Evolutionary conservation across 2,113 vertebrate genomes (phyloP).

Genomic region (Lota lota): DNA sequence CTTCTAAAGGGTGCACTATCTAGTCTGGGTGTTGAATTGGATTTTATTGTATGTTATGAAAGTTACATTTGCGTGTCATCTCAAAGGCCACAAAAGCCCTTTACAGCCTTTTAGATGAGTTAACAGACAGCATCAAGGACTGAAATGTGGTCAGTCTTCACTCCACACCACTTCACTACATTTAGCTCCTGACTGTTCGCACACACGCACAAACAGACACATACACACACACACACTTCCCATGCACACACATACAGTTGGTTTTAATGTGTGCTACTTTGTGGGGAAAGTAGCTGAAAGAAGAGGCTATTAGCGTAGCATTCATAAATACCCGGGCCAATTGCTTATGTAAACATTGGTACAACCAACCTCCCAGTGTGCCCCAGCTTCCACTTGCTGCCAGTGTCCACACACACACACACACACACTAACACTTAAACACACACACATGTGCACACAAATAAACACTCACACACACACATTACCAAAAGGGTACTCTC

Average conservation of each 20-base stretch:
- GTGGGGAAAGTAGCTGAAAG: constrained; percentile 36
- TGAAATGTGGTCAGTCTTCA: too few species aligned
- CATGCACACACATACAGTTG: not conserved
- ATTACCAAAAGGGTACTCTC: constrained; percentile 35
- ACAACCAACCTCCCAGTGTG: constrained; percentile 6
- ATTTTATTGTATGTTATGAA: too few species aligned
- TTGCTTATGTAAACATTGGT: constrained; percentile 31
- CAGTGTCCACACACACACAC: constrained; percentile 3
- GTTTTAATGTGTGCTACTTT: constrained; percentile 26
- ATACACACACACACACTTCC: not conserved
- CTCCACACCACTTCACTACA: not conserved
- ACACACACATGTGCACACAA: constrained; percentile 13
- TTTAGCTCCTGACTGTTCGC: too few species aligned
- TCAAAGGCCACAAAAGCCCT: too few species aligned
- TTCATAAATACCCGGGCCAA: constrained; percentile 30
- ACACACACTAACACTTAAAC: not conserved
- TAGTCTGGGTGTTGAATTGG: too few species aligned
- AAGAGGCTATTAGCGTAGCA: constrained; percentile 33
- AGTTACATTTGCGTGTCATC: too few species aligned
- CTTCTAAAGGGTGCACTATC: too few species aligned
- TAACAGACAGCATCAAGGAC: too few species aligned
- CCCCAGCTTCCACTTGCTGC: not conserved
- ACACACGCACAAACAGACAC: not conserved
- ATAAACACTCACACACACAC: constrained; percentile 3
- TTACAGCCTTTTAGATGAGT: too few species aligned